These are phyloP conservation scores for Drosophila sp. DNA, from an alignment of 1,140 invertebrate genomes.

Conservation along the genomic window DNA sequence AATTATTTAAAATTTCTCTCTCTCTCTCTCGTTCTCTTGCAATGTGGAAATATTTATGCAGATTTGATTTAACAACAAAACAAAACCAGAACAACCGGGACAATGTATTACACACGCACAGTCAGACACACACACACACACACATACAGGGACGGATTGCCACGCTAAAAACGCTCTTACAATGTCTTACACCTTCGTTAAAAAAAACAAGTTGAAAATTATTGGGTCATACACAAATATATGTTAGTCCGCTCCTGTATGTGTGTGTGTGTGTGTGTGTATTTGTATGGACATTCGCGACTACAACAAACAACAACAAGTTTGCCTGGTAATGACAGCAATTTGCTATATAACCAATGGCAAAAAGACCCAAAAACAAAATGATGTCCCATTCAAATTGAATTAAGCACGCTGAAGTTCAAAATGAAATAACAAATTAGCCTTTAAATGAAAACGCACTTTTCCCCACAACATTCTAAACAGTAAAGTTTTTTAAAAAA, in stretches of 20 bases:
- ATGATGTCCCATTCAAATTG: conserved; percentile 48
- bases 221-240: too few relatives aligned
- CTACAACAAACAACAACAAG: conserved; percentile 31
- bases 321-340: conserved; percentile 51
- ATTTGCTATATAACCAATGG: conserved; percentile 33
- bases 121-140: neutral
- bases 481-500: neutral
- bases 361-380: conserved; percentile 10
- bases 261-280: neutral
- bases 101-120: conserved; percentile 40
- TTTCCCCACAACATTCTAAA: neutral
- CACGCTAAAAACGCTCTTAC: too few relatives aligned
- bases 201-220: too few relatives aligned
- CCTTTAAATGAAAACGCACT: neutral
- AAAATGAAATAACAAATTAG: conserved; percentile 13
- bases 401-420: conserved; percentile 32
- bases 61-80: conserved; percentile 48
- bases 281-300: neutral
- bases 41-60: conserved; percentile 51
- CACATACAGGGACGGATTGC: neutral
- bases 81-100: conserved; percentile 24
- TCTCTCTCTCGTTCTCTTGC: neutral
- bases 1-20: neutral
- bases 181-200: too few relatives aligned
- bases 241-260: neutral